Conservation (phyloP, 2,888 invertebrate genomes). For the Drosophila sordidula region DNA sequence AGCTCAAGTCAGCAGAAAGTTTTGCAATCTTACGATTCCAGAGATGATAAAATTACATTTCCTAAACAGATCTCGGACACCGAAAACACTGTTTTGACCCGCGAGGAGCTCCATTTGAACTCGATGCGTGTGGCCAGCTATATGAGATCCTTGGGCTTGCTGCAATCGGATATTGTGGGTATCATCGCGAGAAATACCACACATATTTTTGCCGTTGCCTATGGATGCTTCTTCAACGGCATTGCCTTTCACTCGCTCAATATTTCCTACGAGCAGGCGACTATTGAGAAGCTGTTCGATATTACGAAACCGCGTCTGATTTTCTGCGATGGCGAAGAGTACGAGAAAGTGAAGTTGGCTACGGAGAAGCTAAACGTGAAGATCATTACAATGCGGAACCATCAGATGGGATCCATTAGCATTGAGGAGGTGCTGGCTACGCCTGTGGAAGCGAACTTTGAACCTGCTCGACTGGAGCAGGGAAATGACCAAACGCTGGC, state of each 20-base stretch:
- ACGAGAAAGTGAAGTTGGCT: slow-evolving; percentile 43
- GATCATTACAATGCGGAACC: slow-evolving; percentile 63
- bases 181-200: slow-evolving; percentile 73
- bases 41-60: background rate
- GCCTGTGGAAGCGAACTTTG: slow-evolving; percentile 39
- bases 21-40: no score
- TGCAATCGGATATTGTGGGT: slow-evolving; percentile 72
- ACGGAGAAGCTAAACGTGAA: slow-evolving; percentile 30
- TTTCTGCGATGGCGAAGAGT: slow-evolving; percentile 69
- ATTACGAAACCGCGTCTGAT: slow-evolving; percentile 66
- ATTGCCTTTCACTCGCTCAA: slow-evolving; percentile 70
- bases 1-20: slow-evolving; percentile 44
- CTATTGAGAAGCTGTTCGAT: slow-evolving; percentile 51
- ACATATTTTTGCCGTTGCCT: slow-evolving; percentile 65
- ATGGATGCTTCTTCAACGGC: slow-evolving; percentile 76
- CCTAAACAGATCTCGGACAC: slow-evolving; percentile 62
- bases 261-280: slow-evolving; percentile 50
- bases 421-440: slow-evolving; percentile 46
- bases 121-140: slow-evolving; percentile 67
- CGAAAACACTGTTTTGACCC: slow-evolving; percentile 56
- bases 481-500: slow-evolving; percentile 75
- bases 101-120: slow-evolving; percentile 51
- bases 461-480: slow-evolving; percentile 59
- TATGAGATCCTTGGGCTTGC: slow-evolving; percentile 54
- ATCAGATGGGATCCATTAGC: slow-evolving; percentile 29